Base-by-base conservation (phyloP, 1,140 invertebrate species). In the Protaetia brevitarsis region DNA sequence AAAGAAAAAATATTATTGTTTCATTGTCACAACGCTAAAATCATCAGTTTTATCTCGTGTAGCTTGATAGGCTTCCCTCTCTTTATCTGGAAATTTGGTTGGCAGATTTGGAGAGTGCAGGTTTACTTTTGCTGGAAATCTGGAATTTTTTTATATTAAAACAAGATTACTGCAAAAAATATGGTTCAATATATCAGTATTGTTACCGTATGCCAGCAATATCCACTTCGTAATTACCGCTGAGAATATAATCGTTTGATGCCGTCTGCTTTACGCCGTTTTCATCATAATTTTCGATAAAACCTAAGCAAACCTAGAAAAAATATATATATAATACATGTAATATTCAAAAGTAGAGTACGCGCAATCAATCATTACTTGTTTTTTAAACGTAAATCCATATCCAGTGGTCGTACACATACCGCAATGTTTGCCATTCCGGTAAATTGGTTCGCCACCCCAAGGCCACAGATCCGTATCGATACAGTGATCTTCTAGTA, bases 381-480 rank as follows among this genome's bases (percentile, higher is more conserved):
- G 92, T 82, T 93, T 94, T 73, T 90, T 93, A 69, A 99, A 90
- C 0, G 95, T 98, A 77, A 90, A 98, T 6, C 96, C 96, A 80
- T 97, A 99, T 45, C 93, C 92, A n/a, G 94, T 95, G 5, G 96
- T 97, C 0, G 96, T 98, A 2, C 94, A 96, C 74, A 91, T 88
- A 0, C 97, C 97, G 71, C 92, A 93, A 79, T 92, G 92, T 75
- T 90, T 87, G 16, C 93, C 95, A 79, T 95, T 86, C 63, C 92
- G 79, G 76, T 92, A 99, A 73, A 99, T 97, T 0, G 96, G 95
- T 77, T 99, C 97, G 2, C 91, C 89, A 62, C 96, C 96, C 92
- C 95, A 98, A 41, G 94, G 92, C 94, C 95, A 97, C 16, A 91
- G 81, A 79, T 99, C 96, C 11, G 89, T 87, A 69, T 98, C 94